Base-by-base conservation (phyloP, 2,888 invertebrate genomes). In the Rhaphigaster nebulosa region DNA sequence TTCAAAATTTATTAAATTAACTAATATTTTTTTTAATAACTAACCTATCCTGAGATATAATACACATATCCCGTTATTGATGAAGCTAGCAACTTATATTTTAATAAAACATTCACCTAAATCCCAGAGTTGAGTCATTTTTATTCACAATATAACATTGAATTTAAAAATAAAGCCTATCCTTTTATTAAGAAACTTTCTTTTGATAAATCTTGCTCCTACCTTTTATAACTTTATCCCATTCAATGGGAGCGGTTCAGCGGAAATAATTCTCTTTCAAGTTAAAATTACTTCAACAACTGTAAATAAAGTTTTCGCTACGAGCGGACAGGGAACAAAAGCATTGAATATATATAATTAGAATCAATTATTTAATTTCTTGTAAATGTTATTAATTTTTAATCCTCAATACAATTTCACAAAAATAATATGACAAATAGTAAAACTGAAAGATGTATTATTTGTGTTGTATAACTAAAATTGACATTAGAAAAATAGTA, bases 231-330 rank as follows among this genome's bases (percentile, higher is more conserved):
- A 76, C 70, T 76, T 76, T 76, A 76, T 76, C 70, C 70, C 70
- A 76, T 76, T 76, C 34, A 76, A 76, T 18, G 70, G 29, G 23
- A 8, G 70, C 70, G 34, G 70, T 76, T 76, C 34, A 76, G 70
- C 70, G 70, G 34, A 76, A 76, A 76, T 76, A 76, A 76, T 76
- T 76, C 70, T 15, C 70, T 76, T 76, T 76, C 70, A 76, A 76
- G 70, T 76, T 76, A 76, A 76, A 76, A 76, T 76, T 76, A 76
- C 70, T 76, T 76, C 70, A 76, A 76, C 38, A 76, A 76, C 70
- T 76, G 70, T 38, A 38, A 76, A 76, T 76, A 76, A 76, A 76
- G 34, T 38, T 76, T 38, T 34, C 1, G 20, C 70, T 76, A 76
- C 70, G 38, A 76, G 38, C 70, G 20, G 3, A 20, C 70, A 6